A percentile compares a stretch with the other conserved stretches of the same genome.
These are phyloP conservation scores for Chamaetylas fuelleborni DNA, from an alignment of 2,113 vertebrate species.

Conservation along the genomic window DNA sequence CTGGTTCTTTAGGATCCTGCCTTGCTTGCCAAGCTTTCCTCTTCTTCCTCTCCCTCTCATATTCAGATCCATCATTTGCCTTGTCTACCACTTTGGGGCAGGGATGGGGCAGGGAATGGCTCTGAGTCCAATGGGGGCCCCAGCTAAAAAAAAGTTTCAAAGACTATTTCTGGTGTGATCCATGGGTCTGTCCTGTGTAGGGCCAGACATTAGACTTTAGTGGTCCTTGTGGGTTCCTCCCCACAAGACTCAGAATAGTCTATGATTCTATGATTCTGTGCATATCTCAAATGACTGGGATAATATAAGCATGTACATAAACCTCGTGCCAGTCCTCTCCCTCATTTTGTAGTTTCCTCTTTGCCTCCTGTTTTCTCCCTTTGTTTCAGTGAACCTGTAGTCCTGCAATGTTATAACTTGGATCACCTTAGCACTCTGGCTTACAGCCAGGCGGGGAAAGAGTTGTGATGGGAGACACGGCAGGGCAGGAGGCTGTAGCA, in stretches of 20 bases:
- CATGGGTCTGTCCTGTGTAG: not conserved
- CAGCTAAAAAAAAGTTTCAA: not conserved
- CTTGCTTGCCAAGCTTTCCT: not conserved
- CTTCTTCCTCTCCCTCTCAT: not conserved
- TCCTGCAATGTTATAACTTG: not conserved
- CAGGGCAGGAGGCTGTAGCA: not conserved
- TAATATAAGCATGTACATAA: not conserved
- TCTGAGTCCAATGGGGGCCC: accelerated
- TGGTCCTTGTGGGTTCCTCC: not conserved
- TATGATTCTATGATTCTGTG: not conserved
- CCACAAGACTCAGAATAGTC: not conserved
- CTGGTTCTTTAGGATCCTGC: not conserved
- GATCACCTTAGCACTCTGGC: not conserved
- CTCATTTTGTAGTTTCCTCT: not conserved
- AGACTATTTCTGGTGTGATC: not conserved
- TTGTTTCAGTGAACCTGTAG: not conserved
- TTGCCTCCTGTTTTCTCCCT: not conserved
- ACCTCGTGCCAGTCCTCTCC: not conserved
- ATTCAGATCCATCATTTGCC: not conserved
- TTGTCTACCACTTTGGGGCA: not conserved
- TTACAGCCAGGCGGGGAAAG: not conserved
- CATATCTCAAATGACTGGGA: not conserved
- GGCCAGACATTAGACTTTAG: not conserved
- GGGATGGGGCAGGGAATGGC: not conserved
- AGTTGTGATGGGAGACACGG: not conserved